phyloP scores from a whole-genome alignment of 2,888 invertebrate species.

The Cinara cedri region DNA sequence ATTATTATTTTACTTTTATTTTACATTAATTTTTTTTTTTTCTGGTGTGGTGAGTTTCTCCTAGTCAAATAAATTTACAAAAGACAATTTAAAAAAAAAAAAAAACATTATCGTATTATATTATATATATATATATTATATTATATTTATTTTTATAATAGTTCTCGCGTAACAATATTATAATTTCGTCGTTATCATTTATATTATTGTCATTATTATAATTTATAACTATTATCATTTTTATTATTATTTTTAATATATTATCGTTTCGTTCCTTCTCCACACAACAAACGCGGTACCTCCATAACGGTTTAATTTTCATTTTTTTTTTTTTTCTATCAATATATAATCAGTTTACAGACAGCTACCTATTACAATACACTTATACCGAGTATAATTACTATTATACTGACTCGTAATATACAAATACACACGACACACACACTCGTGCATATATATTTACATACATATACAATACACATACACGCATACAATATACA shows the following conservation, averaged over 20 bases:
- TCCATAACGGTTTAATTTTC: background rate
- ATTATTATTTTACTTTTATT: conserved; percentile 49
- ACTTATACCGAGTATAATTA: background rate
- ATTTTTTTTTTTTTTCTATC: no score
- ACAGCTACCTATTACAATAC: conserved; percentile 17
- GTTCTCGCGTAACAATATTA: conserved; percentile 33
- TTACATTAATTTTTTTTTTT: conserved; percentile 59
- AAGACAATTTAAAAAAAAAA: no score
- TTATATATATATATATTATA: no score
- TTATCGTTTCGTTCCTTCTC: no score
- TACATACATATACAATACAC: background rate
- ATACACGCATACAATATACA: background rate
- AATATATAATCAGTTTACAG: conserved; percentile 46
- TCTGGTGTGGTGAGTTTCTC: conserved; percentile 60
- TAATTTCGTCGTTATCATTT: conserved; percentile 47
- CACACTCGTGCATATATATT: background rate
- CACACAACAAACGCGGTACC: no score
- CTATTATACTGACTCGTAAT: background rate
- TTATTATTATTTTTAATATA: background rate
- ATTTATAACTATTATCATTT: background rate
- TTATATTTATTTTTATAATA: background rate
- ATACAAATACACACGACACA: background rate
- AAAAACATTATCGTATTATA: no score
- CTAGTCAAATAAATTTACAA: conserved; percentile 61
- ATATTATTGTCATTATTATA: conserved; percentile 24